Conservation (phyloP, 2,113 vertebrate species). For the Merops nubicus region DNA sequence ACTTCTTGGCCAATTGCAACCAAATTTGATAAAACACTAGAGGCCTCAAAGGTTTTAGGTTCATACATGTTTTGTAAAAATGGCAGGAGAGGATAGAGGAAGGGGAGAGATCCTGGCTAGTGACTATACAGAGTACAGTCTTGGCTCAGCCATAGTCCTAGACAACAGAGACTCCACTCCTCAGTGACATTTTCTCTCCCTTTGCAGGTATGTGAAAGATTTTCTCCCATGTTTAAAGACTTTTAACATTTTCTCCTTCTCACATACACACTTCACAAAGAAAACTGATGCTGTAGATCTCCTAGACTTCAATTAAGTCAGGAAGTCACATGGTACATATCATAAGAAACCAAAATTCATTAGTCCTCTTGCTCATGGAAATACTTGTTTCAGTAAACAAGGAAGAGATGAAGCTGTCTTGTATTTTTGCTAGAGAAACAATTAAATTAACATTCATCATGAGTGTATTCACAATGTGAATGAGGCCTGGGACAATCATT, state of each 20-base stretch:
- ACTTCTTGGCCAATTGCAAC: background rate
- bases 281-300: background rate
- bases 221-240: background rate
- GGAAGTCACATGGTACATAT: background rate
- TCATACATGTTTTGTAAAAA: background rate
- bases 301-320: background rate
- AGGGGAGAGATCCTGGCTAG: background rate
- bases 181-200: background rate
- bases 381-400: background rate
- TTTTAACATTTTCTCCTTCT: background rate
- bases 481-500: background rate
- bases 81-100: background rate
- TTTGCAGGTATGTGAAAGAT: background rate
- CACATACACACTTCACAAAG: background rate
- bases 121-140: background rate
- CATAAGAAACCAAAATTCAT: background rate
- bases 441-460: slow-evolving; percentile 23
- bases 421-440: background rate
- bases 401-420: background rate
- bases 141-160: background rate
- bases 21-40: background rate
- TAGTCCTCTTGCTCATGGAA: background rate
- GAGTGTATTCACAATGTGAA: background rate
- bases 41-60: background rate
- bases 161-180: fast-evolving